These are phyloP conservation scores for Apostichopus japonicus DNA, from an alignment of 35 echinoderm and acorn worm species.

Conservation along the genomic window DNA sequence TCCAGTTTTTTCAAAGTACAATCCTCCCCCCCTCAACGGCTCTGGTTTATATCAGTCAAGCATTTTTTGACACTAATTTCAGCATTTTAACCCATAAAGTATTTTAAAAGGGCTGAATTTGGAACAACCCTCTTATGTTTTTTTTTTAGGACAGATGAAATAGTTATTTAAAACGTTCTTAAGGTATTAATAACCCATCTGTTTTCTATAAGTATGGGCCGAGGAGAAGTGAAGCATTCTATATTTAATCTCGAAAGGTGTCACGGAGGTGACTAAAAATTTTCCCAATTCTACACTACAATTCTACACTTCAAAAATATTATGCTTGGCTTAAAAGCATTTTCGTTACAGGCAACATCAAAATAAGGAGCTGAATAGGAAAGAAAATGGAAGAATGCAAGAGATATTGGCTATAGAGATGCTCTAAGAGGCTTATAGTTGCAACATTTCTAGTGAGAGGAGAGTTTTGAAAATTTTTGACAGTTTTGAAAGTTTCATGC, in stretches of 20 bases:
- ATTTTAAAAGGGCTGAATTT: background rate
- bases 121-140: background rate
- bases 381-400: no score
- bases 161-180: background rate
- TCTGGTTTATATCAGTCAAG: background rate
- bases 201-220: no score
- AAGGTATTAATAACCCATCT: no score
- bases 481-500: no score
- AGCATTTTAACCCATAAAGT: background rate
- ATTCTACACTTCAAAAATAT: background rate
- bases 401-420: no score
- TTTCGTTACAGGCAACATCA: background rate
- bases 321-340: background rate
- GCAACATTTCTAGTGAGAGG: no score
- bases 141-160: background rate
- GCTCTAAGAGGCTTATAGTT: no score
- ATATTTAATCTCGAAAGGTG: background rate
- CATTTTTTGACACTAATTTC: slow-evolving; percentile 7
- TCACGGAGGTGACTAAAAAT: background rate
- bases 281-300: no score
- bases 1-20: background rate
- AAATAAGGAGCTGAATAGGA: no score
- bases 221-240: background rate
- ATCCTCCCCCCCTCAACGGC: background rate
- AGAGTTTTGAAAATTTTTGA: no score